Evolutionary conservation across 2,888 invertebrate genomes (phyloP), one percentile per base, ranked within the genome.

Genomic region (Diloba caeruleocephala): DNA sequence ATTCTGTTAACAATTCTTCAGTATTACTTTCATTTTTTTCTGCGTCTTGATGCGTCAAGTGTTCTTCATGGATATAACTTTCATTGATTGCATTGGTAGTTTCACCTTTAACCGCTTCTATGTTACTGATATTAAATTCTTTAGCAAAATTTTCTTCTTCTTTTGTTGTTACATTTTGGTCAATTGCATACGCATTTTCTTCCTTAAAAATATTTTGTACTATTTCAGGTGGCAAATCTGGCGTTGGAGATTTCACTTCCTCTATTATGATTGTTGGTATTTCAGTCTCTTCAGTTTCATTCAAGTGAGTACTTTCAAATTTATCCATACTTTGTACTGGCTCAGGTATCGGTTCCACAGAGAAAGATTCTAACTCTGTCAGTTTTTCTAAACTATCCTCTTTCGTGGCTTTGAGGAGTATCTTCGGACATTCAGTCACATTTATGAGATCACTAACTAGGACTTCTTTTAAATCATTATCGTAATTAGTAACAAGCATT

Each of bases 151-250:
- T 21, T 14, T 25, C 32, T 34, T 38, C 32, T 23, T 53, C 43
- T 39, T 29, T 32, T 14, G 34, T 54, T 28, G 32, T 46, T 58
- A 53, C 59, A 33, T 61, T 49, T 57, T 51, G 43, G 31, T 49
- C 17, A 0, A 44, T 50, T 39, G 37, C 38, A 25, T 5, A 39
- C 37, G 59, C 65, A 58, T 48, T 56, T 46, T 62, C 61, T 65
- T 76, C 57, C 55, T 75, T 75, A 82, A 59, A 64, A 63, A 68
- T 77, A 80, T 71, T 89, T 90, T 90, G 90, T 90, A 90, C 89
- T 89, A 66, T 79, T 75, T 84, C 87, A 89, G 88, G 85, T 81
- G 81, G 77, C 78, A 78, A 76, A 51, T 63, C 69, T 65, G 70
- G 61, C 62, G 56, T 56, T 46, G 64, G 66, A 62, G 57, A 53